Evolutionary conservation across 2,797 vertebrate species (phyloP).

Genomic region (Betta splendens): DNA sequence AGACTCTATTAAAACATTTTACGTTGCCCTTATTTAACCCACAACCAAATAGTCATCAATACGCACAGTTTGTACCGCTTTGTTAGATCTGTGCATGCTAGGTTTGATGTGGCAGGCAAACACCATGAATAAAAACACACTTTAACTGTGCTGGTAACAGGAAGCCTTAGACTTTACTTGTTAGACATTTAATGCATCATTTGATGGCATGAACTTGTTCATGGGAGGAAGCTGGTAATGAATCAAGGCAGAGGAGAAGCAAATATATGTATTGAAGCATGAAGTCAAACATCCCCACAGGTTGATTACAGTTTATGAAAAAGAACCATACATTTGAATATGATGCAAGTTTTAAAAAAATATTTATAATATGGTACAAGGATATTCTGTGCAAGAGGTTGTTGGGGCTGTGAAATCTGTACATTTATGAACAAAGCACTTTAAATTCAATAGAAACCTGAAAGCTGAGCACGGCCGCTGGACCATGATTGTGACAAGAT

Average conservation of each 20-base stretch:
- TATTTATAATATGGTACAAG: conserved; percentile 99
- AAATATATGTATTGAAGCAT: conserved; percentile 28
- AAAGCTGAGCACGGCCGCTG: conserved; percentile 72
- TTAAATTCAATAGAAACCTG: conserved; percentile 73
- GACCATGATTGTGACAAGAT: conserved; percentile 68
- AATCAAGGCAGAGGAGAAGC: conserved; percentile 4
- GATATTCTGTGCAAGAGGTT: conserved; percentile 97
- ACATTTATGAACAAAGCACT: conserved; percentile 84
- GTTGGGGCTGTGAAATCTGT: conserved; percentile 87
- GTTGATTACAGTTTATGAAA: conserved; percentile 42
- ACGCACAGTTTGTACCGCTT: conserved; percentile 25
- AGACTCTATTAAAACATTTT: conserved; percentile 62
- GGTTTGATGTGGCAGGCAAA: conserved; percentile 49
- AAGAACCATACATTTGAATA: conserved; percentile 47
- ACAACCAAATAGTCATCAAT: conserved; percentile 23
- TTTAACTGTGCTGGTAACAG: conserved; percentile 31
- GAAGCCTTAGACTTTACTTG: conserved; percentile 32
- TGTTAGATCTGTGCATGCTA: conserved; percentile 26
- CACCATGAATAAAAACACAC: conserved; percentile 18
- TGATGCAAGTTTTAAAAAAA: conserved; percentile 83
- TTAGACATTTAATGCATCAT: conserved; percentile 10
- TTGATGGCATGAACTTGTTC: conserved; percentile 8
- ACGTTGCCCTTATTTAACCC: conserved; percentile 20
- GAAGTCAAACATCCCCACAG: conserved; percentile 6
- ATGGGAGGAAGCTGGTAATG: neutral